Percentiles rank a stretch among this genome's conserved stretches.
phyloP scores from a whole-genome alignment of 2,797 vertebrate species.

The Okamejei kenojei region DNA sequence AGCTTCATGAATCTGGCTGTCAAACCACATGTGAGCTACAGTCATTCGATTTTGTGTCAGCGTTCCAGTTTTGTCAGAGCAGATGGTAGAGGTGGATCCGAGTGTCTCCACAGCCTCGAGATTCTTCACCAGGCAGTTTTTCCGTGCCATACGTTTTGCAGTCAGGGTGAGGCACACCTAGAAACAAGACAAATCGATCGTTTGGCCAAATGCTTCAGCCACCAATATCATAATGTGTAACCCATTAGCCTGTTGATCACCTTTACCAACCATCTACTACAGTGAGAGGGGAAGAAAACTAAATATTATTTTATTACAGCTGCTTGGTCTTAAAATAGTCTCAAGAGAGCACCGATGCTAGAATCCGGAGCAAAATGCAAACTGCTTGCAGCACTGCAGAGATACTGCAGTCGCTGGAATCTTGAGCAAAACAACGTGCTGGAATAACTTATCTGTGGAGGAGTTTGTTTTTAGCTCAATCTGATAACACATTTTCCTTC shows the following conservation, averaged over 20 bases:
- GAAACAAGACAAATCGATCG: background rate
- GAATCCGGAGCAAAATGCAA: no score
- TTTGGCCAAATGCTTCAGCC: no score
- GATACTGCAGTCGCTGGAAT: no score
- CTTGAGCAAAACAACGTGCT: no score
- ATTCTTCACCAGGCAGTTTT: conserved; percentile 95
- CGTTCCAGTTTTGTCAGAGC: conserved; percentile 77
- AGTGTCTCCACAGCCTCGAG: conserved; percentile 88
- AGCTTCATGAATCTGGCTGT: conserved; percentile 80
- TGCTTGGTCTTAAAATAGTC: no score
- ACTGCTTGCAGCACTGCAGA: no score
- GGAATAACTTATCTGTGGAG: no score
- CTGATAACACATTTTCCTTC: background rate
- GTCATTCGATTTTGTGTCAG: conserved; percentile 82
- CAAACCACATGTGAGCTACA: conserved; percentile 82
- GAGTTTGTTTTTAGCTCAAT: background rate
- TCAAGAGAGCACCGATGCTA: no score
- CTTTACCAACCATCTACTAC: background rate
- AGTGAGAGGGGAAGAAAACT: no score
- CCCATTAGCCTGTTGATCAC: no score
- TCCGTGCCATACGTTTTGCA: conserved; percentile 94
- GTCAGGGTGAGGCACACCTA: conserved; percentile 93
- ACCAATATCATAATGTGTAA: background rate
- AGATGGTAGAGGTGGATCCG: conserved; percentile 81
- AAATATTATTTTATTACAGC: no score